Evolutionary conservation across 2,888 invertebrate species (phyloP).

Genomic region (Machimus rusticus): DNA sequence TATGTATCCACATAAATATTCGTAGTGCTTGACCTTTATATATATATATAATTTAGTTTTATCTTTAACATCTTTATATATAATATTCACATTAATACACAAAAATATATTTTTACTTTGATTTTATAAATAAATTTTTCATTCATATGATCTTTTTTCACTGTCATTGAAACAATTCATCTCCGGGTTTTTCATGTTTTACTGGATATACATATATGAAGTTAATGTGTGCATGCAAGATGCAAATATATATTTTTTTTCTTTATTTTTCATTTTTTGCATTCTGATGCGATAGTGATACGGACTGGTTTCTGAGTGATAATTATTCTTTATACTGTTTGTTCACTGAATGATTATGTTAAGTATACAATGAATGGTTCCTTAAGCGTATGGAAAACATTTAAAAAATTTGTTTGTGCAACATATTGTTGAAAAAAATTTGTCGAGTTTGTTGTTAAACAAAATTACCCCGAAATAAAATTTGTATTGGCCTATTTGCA

Average conservation of each 20-base stretch:
- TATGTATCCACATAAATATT: slow-evolving; percentile 5
- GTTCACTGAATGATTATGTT: slow-evolving; percentile 12
- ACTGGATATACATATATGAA: background rate
- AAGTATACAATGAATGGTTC: slow-evolving; percentile 13
- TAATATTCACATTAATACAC: slow-evolving; percentile 42
- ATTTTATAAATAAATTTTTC: slow-evolving; percentile 31
- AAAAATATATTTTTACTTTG: slow-evolving; percentile 41
- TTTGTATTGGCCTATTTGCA: background rate
- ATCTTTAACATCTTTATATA: slow-evolving; percentile 26
- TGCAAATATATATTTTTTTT: background rate
- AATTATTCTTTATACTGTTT: slow-evolving; percentile 5
- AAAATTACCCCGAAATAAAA: background rate
- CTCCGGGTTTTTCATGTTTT: background rate
- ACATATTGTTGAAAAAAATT: background rate
- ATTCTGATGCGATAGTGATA: slow-evolving; percentile 20
- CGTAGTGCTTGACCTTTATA: background rate
- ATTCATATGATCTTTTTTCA: slow-evolving; percentile 9
- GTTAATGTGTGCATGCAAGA: background rate
- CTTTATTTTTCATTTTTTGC: background rate
- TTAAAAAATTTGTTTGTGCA: background rate
- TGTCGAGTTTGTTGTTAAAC: background rate
- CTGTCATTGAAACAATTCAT: background rate
- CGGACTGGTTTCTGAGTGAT: slow-evolving; percentile 15
- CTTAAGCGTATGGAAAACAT: background rate
- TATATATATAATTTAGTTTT: slow-evolving; percentile 30